Evolutionary conservation across 2,888 invertebrate genomes (phyloP).

Genomic region (Escarpia spicata): DNA sequence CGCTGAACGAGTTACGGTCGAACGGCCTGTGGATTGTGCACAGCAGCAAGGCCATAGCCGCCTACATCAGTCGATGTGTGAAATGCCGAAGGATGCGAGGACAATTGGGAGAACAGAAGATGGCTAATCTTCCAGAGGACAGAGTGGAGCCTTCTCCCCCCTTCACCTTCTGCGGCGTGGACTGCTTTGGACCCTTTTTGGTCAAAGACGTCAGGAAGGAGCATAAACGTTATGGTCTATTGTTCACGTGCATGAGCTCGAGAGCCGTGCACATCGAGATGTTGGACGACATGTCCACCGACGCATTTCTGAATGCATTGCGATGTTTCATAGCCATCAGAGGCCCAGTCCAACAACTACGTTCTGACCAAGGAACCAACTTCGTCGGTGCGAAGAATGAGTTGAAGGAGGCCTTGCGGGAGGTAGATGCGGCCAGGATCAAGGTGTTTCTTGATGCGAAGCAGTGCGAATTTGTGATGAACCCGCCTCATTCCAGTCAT

Average conservation of each 20-base stretch:
- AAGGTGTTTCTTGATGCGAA: conserved; percentile 24
- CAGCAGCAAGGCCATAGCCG: too few relatives aligned
- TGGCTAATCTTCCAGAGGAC: too few relatives aligned
- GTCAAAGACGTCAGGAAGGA: conserved; percentile 47
- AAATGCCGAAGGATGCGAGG: too few relatives aligned
- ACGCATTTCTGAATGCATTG: conserved; percentile 42
- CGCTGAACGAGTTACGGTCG: too few relatives aligned
- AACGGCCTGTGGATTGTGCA: too few relatives aligned
- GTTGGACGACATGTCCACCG: conserved; percentile 38
- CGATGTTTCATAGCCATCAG: conserved; percentile 39
- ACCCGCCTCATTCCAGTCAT: conserved; percentile 32
- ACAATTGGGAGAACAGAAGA: too few relatives aligned
- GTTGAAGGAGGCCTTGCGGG: conserved; percentile 20
- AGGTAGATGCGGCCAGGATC: conserved; percentile 24
- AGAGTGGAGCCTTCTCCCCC: too few relatives aligned
- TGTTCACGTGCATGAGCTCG: conserved; percentile 48
- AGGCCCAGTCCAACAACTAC: conserved; percentile 35
- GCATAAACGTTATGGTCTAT: conserved; percentile 51
- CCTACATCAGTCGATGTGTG: too few relatives aligned
- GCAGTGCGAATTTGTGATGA: background rate
- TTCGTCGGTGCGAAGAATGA: conserved; percentile 38
- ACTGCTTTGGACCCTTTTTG: conserved; percentile 56
- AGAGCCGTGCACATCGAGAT: conserved; percentile 54
- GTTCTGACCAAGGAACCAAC: conserved; percentile 40
- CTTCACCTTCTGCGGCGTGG: conserved; percentile 54